Percentiles rank a stretch among this genome's conserved stretches.
These are phyloP conservation scores for Galerucella pusilla DNA, from an alignment of 2,888 invertebrate species.

Conservation along the genomic window DNA sequence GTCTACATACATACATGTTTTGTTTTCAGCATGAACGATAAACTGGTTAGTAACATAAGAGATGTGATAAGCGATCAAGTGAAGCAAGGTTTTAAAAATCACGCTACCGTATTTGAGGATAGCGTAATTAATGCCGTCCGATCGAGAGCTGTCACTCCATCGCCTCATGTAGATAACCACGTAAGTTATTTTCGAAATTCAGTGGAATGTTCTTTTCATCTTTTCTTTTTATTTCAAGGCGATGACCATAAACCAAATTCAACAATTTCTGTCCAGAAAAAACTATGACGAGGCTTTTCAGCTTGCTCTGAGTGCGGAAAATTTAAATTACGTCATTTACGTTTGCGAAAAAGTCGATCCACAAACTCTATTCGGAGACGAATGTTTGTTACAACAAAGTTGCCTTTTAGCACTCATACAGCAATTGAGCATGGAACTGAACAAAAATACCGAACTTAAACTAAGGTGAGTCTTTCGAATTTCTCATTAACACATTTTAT, in stretches of 20 bases:
- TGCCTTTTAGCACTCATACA: slow-evolving; percentile 93
- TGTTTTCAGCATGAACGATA: slow-evolving; percentile 62
- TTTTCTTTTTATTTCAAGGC: slow-evolving; percentile 60
- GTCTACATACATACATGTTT: background rate
- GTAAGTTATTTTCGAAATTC: slow-evolving; percentile 54
- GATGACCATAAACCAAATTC: slow-evolving; percentile 76
- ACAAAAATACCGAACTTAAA: slow-evolving; percentile 84
- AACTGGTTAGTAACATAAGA: slow-evolving; percentile 60
- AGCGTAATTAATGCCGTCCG: slow-evolving; percentile 72
- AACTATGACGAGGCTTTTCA: slow-evolving; percentile 91
- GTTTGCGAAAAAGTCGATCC: slow-evolving; percentile 89
- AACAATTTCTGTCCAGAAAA: slow-evolving; percentile 75
- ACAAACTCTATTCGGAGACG: slow-evolving; percentile 77
- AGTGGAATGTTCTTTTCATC: too few relatives aligned
- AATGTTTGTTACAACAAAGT: slow-evolving; percentile 85
- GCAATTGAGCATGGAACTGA: slow-evolving; percentile 91
- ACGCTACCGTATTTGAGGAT: slow-evolving; percentile 71
- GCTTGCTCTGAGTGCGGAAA: slow-evolving; percentile 88
- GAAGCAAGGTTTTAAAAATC: slow-evolving; percentile 68
- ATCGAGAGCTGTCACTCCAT: slow-evolving; percentile 81
- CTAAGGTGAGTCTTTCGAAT: slow-evolving; percentile 71
- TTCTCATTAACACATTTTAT: slow-evolving; percentile 57
- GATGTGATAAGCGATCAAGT: slow-evolving; percentile 65
- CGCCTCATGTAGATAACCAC: slow-evolving; percentile 71
- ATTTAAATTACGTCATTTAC: slow-evolving; percentile 86